Percentiles rank a stretch among this genome's conserved stretches.
Conservation (phyloP, 2,113 vertebrate genomes). For the Ceyx cyanopectus region DNA sequence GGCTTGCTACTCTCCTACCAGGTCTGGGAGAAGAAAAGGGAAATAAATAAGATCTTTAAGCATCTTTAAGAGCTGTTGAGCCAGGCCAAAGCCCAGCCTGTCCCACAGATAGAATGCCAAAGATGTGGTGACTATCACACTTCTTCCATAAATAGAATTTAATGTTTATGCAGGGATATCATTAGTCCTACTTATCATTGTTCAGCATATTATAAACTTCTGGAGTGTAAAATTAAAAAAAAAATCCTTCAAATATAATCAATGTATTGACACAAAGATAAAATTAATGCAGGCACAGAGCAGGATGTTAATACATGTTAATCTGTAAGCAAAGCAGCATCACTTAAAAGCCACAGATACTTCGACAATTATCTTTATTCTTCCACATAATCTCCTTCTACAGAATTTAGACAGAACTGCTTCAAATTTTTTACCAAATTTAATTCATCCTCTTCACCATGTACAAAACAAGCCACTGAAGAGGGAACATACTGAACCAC, state of each 20-base stretch:
- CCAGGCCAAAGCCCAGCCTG: not conserved
- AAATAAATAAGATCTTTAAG: not conserved
- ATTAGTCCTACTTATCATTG: not conserved
- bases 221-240: not conserved
- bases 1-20: not conserved
- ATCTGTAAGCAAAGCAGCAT: not conserved
- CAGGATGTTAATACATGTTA: not conserved
- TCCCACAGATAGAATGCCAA: not conserved
- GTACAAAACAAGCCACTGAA: constrained; percentile 35
- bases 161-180: not conserved
- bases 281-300: not conserved
- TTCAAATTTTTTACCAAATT: not conserved
- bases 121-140: not conserved
- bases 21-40: not conserved
- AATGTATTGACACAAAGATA: not conserved
- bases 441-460: not conserved
- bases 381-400: not conserved
- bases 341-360: not conserved
- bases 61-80: not conserved
- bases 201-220: not conserved
- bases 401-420: not conserved
- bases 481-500: constrained; percentile 27
- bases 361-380: not conserved
- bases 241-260: not conserved
- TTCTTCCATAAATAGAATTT: not conserved